A percentile compares a stretch with the other conserved stretches of the same genome.
phyloP scores from a whole-genome alignment of 2,797 vertebrate species.

The Acropternis orthonyx region DNA sequence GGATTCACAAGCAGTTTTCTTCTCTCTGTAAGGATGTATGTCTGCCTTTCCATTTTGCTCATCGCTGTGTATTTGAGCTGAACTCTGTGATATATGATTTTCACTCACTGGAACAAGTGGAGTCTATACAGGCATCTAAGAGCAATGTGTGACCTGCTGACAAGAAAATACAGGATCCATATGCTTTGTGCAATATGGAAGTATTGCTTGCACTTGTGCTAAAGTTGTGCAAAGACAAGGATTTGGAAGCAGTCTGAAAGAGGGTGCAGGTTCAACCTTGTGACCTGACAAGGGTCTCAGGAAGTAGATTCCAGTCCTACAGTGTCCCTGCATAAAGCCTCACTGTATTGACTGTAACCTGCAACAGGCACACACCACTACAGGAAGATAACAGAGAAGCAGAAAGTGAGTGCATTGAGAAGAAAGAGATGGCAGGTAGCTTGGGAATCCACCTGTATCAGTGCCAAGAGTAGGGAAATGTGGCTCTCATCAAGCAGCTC shows the following conservation, averaged over 20 bases:
- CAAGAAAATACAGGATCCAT: slow-evolving; percentile 15
- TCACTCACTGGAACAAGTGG: neutral
- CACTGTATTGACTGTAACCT: neutral
- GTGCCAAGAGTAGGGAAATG: neutral
- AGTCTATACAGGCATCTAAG: neutral
- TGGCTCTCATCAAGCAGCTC: neutral
- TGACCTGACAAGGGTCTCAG: neutral
- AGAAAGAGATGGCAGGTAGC: neutral
- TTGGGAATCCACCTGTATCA: accelerated
- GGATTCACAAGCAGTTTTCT: neutral
- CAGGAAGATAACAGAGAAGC: neutral
- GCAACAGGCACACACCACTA: neutral
- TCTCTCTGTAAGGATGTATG: neutral
- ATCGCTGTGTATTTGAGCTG: neutral
- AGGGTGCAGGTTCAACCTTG: neutral
- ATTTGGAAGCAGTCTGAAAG: slow-evolving; percentile 3
- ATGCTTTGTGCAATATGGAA: neutral
- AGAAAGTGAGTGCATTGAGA: neutral
- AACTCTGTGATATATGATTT: neutral
- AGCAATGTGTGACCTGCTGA: slow-evolving; percentile 28
- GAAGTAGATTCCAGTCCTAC: neutral
- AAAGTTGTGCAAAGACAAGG: neutral
- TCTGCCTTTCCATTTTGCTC: neutral
- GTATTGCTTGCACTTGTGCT: neutral
- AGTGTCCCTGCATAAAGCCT: neutral